A percentile compares a stretch with the other conserved stretches of the same genome.
Evolutionary conservation across 2,113 vertebrate genomes (phyloP).

Genomic region (Propithecus coquereli): DNA sequence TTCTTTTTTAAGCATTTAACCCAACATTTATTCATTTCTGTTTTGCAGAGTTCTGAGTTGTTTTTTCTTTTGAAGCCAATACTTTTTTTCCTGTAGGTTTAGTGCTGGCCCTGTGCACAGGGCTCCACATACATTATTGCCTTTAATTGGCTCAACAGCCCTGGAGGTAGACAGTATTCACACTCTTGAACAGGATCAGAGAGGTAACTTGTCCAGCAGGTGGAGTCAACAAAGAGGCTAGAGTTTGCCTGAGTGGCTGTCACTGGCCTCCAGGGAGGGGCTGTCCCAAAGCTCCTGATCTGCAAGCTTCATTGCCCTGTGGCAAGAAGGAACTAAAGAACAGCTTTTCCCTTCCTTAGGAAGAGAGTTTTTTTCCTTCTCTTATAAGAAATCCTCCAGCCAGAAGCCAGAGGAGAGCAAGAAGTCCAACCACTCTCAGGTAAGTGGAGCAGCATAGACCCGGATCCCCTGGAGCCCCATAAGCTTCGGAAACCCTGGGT

Average conservation of each 20-base stretch:
- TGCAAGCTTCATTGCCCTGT: not conserved
- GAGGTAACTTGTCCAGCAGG: not conserved
- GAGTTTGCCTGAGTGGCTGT: not conserved
- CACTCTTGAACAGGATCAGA: not conserved
- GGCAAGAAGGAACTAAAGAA: not conserved
- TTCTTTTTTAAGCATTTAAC: not conserved
- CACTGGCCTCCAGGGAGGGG: not conserved
- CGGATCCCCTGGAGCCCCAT: not conserved
- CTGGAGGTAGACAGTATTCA: not conserved
- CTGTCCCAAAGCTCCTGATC: not conserved
- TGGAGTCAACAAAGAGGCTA: not conserved
- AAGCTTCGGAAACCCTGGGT: not conserved
- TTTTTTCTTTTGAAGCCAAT: not conserved
- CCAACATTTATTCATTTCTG: not conserved
- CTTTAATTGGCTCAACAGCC: not conserved
- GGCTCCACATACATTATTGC: not conserved
- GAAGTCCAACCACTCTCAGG: not conserved
- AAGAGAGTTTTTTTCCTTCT: not conserved
- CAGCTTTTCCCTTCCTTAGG: not conserved
- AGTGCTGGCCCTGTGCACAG: not conserved
- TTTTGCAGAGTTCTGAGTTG: not conserved
- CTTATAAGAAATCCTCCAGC: fast-evolving
- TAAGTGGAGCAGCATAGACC: constrained; percentile 12
- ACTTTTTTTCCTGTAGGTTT: not conserved
- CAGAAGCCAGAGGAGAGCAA: not conserved